phyloP scores from a whole-genome alignment of 2,888 invertebrate species.

The Stratiomys singularior region DNA sequence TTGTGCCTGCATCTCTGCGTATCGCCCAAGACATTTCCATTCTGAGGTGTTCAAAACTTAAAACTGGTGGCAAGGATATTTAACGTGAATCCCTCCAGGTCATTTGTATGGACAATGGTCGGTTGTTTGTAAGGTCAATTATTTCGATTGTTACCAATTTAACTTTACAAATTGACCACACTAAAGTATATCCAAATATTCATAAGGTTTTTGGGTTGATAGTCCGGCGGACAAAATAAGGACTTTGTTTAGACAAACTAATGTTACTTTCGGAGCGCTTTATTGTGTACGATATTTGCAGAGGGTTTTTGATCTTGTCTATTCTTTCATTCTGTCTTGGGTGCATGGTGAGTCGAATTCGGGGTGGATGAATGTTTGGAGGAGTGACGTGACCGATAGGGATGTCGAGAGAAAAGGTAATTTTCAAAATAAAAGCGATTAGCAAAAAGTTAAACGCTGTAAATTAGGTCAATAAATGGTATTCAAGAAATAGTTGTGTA shows the following conservation, averaged over 20 bases:
- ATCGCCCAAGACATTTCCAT: not conserved
- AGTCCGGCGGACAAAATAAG: not conserved
- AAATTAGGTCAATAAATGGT: slow-evolving; percentile 11
- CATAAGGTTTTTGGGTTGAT: not conserved
- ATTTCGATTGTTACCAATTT: slow-evolving; percentile 38
- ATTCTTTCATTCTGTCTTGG: too few species aligned
- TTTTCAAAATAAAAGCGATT: slow-evolving; percentile 9
- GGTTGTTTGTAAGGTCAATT: slow-evolving; percentile 43
- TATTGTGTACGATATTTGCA: not conserved
- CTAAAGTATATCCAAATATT: not conserved
- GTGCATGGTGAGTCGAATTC: too few species aligned
- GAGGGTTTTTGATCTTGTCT: too few species aligned
- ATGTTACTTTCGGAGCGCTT: not conserved
- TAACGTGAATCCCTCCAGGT: slow-evolving; percentile 26
- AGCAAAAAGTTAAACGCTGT: slow-evolving; percentile 16
- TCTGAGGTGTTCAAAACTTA: not conserved
- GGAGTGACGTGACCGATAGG: not conserved
- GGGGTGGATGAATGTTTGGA: not conserved
- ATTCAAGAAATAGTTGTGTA: not conserved
- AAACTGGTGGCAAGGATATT: slow-evolving; percentile 24
- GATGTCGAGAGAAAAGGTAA: not conserved
- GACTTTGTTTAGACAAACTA: not conserved
- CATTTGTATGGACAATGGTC: slow-evolving; percentile 43
- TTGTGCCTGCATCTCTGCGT: not conserved
- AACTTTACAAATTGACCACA: slow-evolving; percentile 34